phyloP scores from a whole-genome alignment of 2,113 vertebrate species.

The Macroglossus sobrinus region DNA sequence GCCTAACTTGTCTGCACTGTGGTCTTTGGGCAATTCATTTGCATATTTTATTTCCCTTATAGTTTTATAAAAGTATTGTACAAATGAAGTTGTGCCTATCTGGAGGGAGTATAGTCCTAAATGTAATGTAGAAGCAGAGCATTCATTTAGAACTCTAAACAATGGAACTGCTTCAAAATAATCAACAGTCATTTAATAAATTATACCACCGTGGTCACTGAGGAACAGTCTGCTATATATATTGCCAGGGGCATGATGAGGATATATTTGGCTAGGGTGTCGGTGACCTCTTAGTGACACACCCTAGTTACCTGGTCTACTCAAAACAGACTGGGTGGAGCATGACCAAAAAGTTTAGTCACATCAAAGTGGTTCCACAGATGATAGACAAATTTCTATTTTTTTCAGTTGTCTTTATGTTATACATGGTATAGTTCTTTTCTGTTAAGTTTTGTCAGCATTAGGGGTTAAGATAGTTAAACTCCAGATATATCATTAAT shows the following conservation, averaged over 20 bases:
- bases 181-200: not conserved
- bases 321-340: not conserved
- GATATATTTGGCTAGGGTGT: not conserved
- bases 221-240: not conserved
- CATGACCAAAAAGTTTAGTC: not conserved
- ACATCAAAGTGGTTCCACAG: not conserved
- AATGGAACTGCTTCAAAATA: not conserved
- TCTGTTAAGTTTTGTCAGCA: not conserved
- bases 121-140: not conserved
- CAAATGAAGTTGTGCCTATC: not conserved
- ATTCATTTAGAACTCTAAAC: not conserved
- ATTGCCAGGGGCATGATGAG: not conserved
- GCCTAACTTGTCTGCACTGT: not conserved
- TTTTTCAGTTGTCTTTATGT: not conserved
- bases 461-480: not conserved
- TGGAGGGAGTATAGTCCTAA: not conserved
- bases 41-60: slow-evolving; percentile 5
- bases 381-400: not conserved
- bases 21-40: not conserved
- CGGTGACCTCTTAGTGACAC: not conserved
- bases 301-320: no score
- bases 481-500: not conserved
- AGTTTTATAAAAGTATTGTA: not conserved
- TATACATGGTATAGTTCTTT: not conserved
- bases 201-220: no score